Evolutionary conservation across 2,888 invertebrate genomes (phyloP).

Genomic region (Polydrusus cervinus): DNA sequence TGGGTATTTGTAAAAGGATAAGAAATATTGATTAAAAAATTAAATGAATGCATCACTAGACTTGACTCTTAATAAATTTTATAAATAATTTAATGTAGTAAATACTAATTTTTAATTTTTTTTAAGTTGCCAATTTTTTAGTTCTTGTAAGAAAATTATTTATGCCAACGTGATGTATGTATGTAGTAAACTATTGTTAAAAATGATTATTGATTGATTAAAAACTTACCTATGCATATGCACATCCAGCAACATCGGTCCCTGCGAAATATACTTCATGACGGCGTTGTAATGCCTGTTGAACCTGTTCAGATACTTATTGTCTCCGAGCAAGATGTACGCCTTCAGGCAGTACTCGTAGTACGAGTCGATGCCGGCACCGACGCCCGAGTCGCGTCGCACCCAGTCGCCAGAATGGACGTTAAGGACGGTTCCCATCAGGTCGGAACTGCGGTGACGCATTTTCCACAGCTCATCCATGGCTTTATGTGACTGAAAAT

Average conservation of each 20-base stretch:
- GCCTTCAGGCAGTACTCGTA: constrained; percentile 99
- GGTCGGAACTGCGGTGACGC: constrained; percentile 90
- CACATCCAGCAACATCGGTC: constrained; percentile 96
- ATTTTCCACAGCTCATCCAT: constrained; percentile 98
- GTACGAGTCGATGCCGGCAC: constrained; percentile 99
- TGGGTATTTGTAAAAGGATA: too few species aligned
- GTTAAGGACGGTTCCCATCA: constrained; percentile 98
- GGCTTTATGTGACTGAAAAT: constrained; percentile 83
- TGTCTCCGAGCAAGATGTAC: constrained; percentile 95
- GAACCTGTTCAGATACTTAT: constrained; percentile 93
- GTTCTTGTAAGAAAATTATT: too few species aligned
- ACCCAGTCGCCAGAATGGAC: constrained; percentile 99
- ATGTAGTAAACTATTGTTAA: too few species aligned
- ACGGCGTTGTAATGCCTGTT: constrained; percentile 96
- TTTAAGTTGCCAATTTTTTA: too few species aligned
- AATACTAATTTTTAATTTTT: too few species aligned
- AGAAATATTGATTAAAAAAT: too few species aligned
- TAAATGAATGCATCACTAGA: too few species aligned
- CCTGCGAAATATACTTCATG: constrained; percentile 96
- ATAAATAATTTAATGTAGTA: too few species aligned
- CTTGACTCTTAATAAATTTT: too few species aligned
- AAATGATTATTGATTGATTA: too few species aligned
- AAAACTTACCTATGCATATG: constrained; percentile 80
- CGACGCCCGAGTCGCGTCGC: constrained; percentile 95
- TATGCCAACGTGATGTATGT: too few species aligned